Conservation (phyloP, 2,888 invertebrate genomes). For the Trypoxylon attenuatum region DNA sequence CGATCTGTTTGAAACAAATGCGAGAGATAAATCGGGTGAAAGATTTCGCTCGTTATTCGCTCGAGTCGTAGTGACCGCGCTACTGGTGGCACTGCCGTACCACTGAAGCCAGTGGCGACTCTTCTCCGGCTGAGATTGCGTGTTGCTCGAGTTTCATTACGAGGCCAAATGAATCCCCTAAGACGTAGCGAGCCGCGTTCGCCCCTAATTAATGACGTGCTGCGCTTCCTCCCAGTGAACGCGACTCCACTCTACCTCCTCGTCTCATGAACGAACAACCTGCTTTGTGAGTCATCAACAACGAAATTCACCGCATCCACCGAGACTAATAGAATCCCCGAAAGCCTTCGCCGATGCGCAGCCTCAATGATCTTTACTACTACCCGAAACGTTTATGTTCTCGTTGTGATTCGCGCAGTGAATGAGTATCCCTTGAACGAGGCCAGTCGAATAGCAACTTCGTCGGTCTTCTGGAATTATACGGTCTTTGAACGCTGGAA, state of each 20-base stretch:
- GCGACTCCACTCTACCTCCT: conserved; percentile 8
- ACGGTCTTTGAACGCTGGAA: not conserved
- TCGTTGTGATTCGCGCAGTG: not conserved
- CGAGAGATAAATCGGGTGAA: not conserved
- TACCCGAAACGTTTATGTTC: not conserved
- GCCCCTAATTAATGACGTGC: conserved; percentile 64
- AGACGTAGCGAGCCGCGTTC: conserved; percentile 43
- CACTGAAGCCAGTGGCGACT: not conserved
- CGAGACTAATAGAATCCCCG: conserved; percentile 33
- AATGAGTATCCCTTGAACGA: too few species aligned
- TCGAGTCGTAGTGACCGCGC: not conserved
- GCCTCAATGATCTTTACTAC: not conserved
- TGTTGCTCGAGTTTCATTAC: conserved; percentile 65
- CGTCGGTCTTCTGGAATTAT: not conserved
- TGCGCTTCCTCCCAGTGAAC: conserved; percentile 37
- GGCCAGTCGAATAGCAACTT: not conserved
- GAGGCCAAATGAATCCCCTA: conserved; percentile 59
- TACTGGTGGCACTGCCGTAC: not conserved
- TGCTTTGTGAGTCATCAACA: conserved; percentile 45
- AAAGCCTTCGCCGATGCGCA: conserved; percentile 15
- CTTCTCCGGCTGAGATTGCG: conserved; percentile 46
- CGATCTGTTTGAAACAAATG: too few species aligned
- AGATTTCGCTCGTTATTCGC: not conserved
- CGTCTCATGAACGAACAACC: conserved; percentile 50
- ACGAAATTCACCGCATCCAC: conserved; percentile 17